phyloP scores from a whole-genome alignment of 2,113 vertebrate genomes.

The Bujurquina vittata region DNA sequence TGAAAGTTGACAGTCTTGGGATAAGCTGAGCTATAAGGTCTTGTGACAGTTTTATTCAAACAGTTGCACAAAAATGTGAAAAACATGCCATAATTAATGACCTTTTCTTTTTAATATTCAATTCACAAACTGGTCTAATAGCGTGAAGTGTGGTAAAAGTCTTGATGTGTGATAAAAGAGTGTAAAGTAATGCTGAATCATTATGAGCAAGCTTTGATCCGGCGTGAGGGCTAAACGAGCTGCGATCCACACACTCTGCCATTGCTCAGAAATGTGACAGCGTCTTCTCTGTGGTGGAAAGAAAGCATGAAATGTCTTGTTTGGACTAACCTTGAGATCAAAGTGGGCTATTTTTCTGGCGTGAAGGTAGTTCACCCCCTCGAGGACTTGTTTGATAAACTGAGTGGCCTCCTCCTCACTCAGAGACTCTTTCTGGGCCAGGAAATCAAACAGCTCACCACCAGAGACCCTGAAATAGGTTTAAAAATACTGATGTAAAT shows the following conservation, averaged over 20 bases:
- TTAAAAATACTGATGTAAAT: background rate
- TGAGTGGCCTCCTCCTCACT: constrained; percentile 96
- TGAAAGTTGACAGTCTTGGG: too few species aligned
- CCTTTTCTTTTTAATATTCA: too few species aligned
- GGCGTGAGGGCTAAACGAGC: background rate
- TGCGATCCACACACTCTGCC: background rate
- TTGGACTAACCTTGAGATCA: constrained; percentile 89
- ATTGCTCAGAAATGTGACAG: background rate
- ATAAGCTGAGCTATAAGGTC: too few species aligned
- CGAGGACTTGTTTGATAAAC: constrained; percentile 96
- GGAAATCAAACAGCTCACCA: constrained; percentile 96
- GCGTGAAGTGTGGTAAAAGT: too few species aligned
- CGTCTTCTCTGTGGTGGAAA: background rate
- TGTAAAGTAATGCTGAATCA: too few species aligned
- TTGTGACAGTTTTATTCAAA: too few species aligned
- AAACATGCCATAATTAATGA: too few species aligned
- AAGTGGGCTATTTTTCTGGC: constrained; percentile 94
- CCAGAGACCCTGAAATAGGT: constrained; percentile 88
- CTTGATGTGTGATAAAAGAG: too few species aligned
- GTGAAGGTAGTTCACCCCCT: constrained; percentile 94
- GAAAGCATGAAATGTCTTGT: accelerated
- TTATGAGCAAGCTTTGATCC: too few species aligned
- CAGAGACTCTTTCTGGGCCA: constrained; percentile 96
- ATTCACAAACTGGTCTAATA: too few species aligned
- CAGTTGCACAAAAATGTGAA: too few species aligned